Conservation (phyloP, 2,797 vertebrate genomes). For the Spinibarbus caldwelli region DNA sequence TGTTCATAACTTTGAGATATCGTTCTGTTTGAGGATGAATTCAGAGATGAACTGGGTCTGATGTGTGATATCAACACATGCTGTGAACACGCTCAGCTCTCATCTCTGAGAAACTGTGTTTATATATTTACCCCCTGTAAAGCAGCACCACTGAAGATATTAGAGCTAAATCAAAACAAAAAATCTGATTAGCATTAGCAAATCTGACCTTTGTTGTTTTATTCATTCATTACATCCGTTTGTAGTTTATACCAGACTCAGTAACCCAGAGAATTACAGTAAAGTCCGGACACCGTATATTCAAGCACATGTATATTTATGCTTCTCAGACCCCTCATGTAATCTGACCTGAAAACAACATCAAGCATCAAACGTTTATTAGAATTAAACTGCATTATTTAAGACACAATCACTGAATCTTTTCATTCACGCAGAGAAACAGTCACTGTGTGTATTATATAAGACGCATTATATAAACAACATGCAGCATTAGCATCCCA, state of each 20-base stretch:
- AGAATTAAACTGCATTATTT: slow-evolving; percentile 9
- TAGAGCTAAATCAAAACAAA: not conserved
- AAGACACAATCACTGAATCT: not conserved
- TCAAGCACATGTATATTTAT: slow-evolving; percentile 1
- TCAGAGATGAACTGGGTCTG: not conserved
- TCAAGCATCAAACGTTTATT: not conserved
- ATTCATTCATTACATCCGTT: not conserved
- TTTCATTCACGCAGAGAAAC: not conserved
- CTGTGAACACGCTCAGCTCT: not conserved
- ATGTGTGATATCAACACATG: not conserved
- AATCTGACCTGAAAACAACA: slow-evolving; percentile 15
- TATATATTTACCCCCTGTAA: not conserved
- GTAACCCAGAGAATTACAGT: not conserved
- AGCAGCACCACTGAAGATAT: not conserved
- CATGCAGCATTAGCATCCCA: not conserved
- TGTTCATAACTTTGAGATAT: not conserved
- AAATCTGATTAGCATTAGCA: not conserved
- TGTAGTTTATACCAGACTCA: not conserved
- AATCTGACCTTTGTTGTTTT: not conserved
- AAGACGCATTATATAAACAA: slow-evolving; percentile 13
- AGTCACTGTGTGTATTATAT: not conserved
- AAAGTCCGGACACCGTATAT: not conserved
- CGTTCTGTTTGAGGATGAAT: too few species aligned
- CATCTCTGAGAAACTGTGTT: not conserved
- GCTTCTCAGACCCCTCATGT: not conserved